These are phyloP conservation scores for Drosophila aff. DNA, from an alignment of 1,140 invertebrate species.

Conservation along the genomic window DNA sequence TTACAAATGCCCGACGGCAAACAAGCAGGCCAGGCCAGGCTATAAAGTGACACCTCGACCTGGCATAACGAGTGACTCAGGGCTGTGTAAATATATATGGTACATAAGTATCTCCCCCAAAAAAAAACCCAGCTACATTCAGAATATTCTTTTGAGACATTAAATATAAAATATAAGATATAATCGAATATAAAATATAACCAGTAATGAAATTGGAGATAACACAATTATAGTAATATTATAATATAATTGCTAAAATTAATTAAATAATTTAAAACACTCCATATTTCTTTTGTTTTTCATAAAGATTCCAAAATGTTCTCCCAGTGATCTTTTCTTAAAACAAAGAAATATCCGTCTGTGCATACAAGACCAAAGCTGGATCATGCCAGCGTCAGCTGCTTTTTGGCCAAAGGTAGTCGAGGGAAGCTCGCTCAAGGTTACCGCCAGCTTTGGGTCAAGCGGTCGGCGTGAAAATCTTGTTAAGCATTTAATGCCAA, in stretches of 20 bases:
- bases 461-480: conserved; percentile 68
- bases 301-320: not conserved
- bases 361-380: conserved; percentile 1
- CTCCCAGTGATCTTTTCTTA: not conserved
- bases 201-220: not conserved
- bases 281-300: not conserved
- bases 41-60: conserved; percentile 57
- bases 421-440: conserved; percentile 50
- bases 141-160: not conserved
- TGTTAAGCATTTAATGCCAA: conserved; percentile 79
- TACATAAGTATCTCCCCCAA: conserved; percentile 11
- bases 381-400: conserved; percentile 14
- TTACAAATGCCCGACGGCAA: conserved; percentile 54
- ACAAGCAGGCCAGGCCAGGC: conserved; percentile 17
- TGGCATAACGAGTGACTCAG: conserved; percentile 29
- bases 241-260: too few relatives aligned
- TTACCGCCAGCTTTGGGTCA: conserved; percentile 68
- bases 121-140: conserved; percentile 34
- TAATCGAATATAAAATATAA: not conserved
- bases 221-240: not conserved
- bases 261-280: not conserved
- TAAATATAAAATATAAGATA: not conserved
- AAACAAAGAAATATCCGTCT: conserved; percentile 30
- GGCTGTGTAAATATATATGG: conserved; percentile 8
- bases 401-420: conserved; percentile 11